Conservation (phyloP, 2,797 vertebrate genomes). For the Zenarchopterus dispar region DNA sequence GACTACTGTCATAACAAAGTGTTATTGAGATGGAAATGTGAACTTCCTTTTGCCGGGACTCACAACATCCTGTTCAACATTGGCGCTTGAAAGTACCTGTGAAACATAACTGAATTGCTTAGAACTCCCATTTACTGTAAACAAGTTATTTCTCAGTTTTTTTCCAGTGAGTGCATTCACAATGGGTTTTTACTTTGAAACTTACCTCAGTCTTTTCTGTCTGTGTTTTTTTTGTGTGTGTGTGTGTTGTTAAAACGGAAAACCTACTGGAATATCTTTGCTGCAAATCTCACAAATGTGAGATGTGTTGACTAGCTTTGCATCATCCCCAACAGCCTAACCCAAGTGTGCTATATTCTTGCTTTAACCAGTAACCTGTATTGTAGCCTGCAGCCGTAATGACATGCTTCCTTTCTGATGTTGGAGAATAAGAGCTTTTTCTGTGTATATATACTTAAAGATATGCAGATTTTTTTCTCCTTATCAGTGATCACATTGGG, state of each 20-base stretch:
- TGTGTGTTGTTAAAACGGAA: slow-evolving; percentile 36
- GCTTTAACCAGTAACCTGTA: slow-evolving; percentile 64
- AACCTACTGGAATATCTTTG: slow-evolving; percentile 40
- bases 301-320: slow-evolving; percentile 39
- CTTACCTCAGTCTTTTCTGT: slow-evolving; percentile 23
- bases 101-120: neutral
- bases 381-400: slow-evolving; percentile 57
- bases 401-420: slow-evolving; percentile 33
- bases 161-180: neutral
- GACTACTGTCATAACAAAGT: slow-evolving; percentile 22
- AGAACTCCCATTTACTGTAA: neutral
- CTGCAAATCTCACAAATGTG: slow-evolving; percentile 34
- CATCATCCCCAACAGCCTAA: slow-evolving; percentile 28
- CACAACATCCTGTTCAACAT: neutral
- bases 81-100: neutral
- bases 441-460: slow-evolving; percentile 30
- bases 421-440: slow-evolving; percentile 41
- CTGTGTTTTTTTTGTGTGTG: slow-evolving; percentile 48
- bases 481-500: no score
- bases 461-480: no score
- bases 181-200: slow-evolving; percentile 31
- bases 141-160: slow-evolving; percentile 1
- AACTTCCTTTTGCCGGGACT: slow-evolving; percentile 31
- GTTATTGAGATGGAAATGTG: slow-evolving; percentile 23
- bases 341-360: slow-evolving; percentile 42